Conservation (phyloP, 2,888 invertebrate species). For the Brachyopa scutellaris region DNA sequence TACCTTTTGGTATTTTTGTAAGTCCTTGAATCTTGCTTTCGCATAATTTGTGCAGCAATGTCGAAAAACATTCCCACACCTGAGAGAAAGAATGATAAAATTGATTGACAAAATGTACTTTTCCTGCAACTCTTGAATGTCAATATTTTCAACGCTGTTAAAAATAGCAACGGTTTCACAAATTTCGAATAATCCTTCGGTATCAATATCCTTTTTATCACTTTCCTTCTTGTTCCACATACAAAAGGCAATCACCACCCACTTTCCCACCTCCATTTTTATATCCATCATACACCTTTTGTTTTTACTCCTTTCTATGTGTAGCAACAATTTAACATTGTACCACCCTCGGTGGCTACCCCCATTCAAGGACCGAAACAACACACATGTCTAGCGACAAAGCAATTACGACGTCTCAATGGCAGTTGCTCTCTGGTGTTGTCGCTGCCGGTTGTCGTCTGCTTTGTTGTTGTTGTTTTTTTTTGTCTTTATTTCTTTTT, state of each 20-base stretch:
- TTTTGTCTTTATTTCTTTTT: constrained; percentile 10
- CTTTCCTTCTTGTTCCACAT: too few species aligned
- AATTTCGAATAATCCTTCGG: neutral
- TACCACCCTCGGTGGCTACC: constrained; percentile 31
- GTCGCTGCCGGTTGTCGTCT: constrained; percentile 71
- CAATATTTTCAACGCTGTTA: too few species aligned
- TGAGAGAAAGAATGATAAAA: too few species aligned
- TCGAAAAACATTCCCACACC: too few species aligned
- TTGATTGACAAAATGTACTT: too few species aligned
- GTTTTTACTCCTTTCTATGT: constrained; percentile 31
- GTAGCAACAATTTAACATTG: constrained; percentile 22
- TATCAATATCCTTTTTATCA: neutral
- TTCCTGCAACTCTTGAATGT: too few species aligned
- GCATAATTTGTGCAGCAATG: too few species aligned
- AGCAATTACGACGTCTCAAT: constrained; percentile 77
- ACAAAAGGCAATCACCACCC: too few species aligned
- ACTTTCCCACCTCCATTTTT: constrained; percentile 24
- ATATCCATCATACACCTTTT: constrained; percentile 9
- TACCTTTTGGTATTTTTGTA: too few species aligned
- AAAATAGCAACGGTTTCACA: too few species aligned
- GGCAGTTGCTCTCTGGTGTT: constrained; percentile 71
- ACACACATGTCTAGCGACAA: constrained; percentile 68
- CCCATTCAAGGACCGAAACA: constrained; percentile 26
- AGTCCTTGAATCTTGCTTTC: too few species aligned
- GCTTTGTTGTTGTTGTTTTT: constrained; percentile 50